Evolutionary conservation across 2,113 vertebrate genomes (phyloP).

Genomic region (Chloroceryle aenea): DNA sequence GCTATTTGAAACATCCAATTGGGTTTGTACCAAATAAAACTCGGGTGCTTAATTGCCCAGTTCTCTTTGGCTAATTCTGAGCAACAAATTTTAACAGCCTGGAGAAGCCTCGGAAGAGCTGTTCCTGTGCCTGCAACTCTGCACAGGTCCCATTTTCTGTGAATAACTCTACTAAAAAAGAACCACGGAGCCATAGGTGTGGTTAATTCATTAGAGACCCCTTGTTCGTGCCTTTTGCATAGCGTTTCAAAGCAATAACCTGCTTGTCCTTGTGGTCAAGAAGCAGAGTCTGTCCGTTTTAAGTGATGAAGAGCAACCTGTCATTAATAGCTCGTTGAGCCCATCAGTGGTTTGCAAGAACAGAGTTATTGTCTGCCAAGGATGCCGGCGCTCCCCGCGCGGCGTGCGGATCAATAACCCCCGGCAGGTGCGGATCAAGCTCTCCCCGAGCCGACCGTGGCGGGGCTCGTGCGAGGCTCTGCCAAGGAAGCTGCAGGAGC

Average conservation of each 20-base stretch:
- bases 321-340: constrained; percentile 74
- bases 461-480: neutral
- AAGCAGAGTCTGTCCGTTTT: constrained; percentile 53
- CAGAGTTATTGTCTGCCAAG: constrained; percentile 35
- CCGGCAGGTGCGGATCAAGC: neutral
- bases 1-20: too few relatives aligned
- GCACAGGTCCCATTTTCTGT: constrained; percentile 25
- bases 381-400: neutral
- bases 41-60: neutral
- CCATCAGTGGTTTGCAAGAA: constrained; percentile 66
- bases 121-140: neutral
- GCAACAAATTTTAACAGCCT: neutral
- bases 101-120: neutral
- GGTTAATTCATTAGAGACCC: constrained; percentile 28
- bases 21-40: neutral
- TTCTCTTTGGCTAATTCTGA: neutral
- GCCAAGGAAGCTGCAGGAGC: neutral
- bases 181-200: constrained; percentile 29
- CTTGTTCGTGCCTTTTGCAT: constrained; percentile 43
- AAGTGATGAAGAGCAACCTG: constrained; percentile 63
- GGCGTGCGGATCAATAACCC: constrained; percentile 50
- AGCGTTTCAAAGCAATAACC: constrained; percentile 67
- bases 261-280: constrained; percentile 73
- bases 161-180: constrained; percentile 21
- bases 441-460: neutral